These are phyloP conservation scores for Leptopilina drosophilae DNA, from an alignment of 2,888 invertebrate species.

Conservation along the genomic window DNA sequence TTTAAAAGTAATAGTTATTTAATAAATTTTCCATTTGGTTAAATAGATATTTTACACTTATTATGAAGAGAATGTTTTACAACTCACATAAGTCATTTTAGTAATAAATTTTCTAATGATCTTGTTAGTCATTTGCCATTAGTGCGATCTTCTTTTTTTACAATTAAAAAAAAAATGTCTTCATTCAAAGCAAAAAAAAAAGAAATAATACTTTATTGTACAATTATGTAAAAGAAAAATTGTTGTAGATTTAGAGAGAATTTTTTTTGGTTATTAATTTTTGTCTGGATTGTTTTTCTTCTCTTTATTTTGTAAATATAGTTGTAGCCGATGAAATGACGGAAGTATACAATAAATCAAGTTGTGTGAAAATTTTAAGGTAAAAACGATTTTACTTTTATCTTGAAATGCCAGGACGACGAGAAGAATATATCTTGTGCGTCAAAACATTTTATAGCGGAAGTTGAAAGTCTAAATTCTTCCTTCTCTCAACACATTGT, in stretches of 20 bases:
- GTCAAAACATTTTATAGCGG: slow-evolving; percentile 39
- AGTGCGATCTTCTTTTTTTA: neutral
- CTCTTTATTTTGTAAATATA: neutral
- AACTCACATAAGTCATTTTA: neutral
- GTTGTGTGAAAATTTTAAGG: neutral
- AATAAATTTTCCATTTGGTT: neutral
- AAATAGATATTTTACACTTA: neutral
- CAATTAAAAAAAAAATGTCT: neutral
- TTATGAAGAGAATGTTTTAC: neutral
- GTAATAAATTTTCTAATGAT: slow-evolving; percentile 3
- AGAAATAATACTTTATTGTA: no score
- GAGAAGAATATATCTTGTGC: slow-evolving; percentile 29
- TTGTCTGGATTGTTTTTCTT: neutral
- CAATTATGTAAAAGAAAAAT: no score
- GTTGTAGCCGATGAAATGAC: neutral
- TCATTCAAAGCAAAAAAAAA: no score
- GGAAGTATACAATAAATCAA: neutral
- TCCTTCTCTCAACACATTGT: neutral
- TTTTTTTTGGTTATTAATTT: neutral
- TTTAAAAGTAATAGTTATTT: neutral
- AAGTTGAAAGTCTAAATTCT: slow-evolving; percentile 47
- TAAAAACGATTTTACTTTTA: neutral
- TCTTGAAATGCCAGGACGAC: slow-evolving; percentile 46
- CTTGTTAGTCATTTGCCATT: neutral
- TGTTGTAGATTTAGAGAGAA: neutral